Evolutionary conservation across 2,113 vertebrate species (phyloP).

Genomic region (Puffinus mauretanicus): DNA sequence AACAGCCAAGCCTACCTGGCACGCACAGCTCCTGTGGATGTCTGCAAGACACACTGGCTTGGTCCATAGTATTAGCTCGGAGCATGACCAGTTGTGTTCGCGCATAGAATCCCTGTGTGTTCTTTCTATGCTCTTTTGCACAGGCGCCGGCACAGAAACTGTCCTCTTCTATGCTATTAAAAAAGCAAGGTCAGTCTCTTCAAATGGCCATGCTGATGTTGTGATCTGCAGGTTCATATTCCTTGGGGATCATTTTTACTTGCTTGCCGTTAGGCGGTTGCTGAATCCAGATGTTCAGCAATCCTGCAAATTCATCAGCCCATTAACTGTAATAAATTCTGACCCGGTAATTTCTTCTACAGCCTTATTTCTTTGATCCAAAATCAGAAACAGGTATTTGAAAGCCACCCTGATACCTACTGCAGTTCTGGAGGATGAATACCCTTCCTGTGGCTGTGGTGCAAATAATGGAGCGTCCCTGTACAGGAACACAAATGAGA

Average conservation of each 20-base stretch:
- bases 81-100: rapidly evolving
- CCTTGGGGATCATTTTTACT: background rate
- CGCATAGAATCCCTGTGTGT: background rate
- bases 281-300: background rate
- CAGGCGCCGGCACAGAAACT: background rate
- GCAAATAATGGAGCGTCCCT: background rate
- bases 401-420: background rate
- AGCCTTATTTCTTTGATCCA: background rate
- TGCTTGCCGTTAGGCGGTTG: background rate
- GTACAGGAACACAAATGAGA: background rate
- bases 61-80: rapidly evolving
- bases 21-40: background rate
- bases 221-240: background rate
- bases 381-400: background rate
- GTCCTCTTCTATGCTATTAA: background rate
- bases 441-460: background rate
- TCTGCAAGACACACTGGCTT: background rate
- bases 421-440: background rate
- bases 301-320: background rate
- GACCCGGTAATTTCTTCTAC: background rate
- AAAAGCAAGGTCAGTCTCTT: background rate
- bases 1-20: background rate
- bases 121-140: background rate
- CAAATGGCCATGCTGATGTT: rapidly evolving
- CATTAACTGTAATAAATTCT: background rate